phyloP scores from a whole-genome alignment of 2,797 vertebrate species.

The Alcedo atthis region DNA sequence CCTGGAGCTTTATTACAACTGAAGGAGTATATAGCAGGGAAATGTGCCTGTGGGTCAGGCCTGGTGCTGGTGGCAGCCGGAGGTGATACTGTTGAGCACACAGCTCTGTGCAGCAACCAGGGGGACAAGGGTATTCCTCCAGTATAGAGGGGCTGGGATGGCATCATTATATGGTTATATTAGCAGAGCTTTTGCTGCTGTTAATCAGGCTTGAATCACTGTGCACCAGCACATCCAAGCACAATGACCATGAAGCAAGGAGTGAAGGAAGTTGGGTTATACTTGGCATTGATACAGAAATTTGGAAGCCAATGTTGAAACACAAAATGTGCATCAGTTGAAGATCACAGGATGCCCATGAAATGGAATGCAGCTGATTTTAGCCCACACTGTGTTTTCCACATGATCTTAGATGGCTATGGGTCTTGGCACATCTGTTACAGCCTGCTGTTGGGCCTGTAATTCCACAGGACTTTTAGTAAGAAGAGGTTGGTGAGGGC shows the following conservation, averaged over 20 bases:
- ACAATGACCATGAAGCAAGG: not conserved
- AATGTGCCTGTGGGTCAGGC: not conserved
- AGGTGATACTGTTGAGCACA: not conserved
- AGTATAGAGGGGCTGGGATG: not conserved
- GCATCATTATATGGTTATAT: accelerated
- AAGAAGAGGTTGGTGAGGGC: not conserved
- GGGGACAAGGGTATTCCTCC: not conserved
- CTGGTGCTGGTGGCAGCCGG: not conserved
- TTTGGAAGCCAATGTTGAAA: accelerated
- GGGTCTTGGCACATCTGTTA: not conserved
- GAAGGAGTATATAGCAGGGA: not conserved
- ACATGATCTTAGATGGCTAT: accelerated
- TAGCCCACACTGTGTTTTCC: not conserved
- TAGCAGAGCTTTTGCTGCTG: not conserved
- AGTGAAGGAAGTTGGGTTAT: not conserved
- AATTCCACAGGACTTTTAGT: not conserved
- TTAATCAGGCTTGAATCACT: not conserved
- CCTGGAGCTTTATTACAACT: not conserved
- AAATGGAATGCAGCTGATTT: not conserved
- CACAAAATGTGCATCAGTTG: not conserved
- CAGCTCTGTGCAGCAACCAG: not conserved
- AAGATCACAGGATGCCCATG: not conserved
- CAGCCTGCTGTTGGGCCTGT: not conserved
- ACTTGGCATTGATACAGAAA: not conserved
- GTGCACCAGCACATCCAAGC: not conserved